Percentiles rank a stretch among this genome's conserved stretches.
phyloP scores from a whole-genome alignment of 2,888 invertebrate genomes.

The Microctonus aethiopoides region DNA sequence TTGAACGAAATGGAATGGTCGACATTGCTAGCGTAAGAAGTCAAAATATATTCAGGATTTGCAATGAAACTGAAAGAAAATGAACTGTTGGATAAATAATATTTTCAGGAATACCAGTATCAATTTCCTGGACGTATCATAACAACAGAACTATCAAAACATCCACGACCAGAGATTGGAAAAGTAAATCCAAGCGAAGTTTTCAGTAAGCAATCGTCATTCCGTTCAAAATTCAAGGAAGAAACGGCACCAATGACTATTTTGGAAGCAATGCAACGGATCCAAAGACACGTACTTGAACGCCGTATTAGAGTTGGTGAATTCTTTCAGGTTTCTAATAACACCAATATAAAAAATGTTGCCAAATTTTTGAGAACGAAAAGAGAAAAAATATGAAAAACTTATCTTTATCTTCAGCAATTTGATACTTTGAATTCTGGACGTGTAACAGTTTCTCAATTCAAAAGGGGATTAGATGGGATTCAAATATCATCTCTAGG shows the following conservation, averaged over 20 bases:
- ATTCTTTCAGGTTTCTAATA: slow-evolving; percentile 76
- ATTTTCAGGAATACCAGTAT: slow-evolving; percentile 68
- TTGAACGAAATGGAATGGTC: slow-evolving; percentile 69
- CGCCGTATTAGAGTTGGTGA: slow-evolving; percentile 75
- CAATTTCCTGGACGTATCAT: slow-evolving; percentile 76
- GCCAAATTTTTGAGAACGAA: neutral
- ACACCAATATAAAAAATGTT: neutral
- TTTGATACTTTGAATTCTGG: slow-evolving; percentile 78
- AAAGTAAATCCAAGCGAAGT: slow-evolving; percentile 69
- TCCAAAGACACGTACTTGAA: slow-evolving; percentile 76
- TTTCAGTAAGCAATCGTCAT: slow-evolving; percentile 70
- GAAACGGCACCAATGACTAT: slow-evolving; percentile 69
- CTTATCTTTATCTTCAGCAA: slow-evolving; percentile 66
- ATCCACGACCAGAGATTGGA: slow-evolving; percentile 75
- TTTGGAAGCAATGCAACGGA: slow-evolving; percentile 71
- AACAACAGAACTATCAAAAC: slow-evolving; percentile 76
- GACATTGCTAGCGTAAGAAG: slow-evolving; percentile 70
- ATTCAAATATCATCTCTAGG: slow-evolving; percentile 74
- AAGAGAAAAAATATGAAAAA: neutral
- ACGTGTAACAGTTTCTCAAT: slow-evolving; percentile 77
- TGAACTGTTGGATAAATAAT: neutral
- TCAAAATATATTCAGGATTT: neutral
- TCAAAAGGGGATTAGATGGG: slow-evolving; percentile 76
- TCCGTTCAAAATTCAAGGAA: slow-evolving; percentile 72
- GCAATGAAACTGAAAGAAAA: neutral